Conservation (phyloP, 1,140 invertebrate species). For the Cydia fagiglandana region DNA sequence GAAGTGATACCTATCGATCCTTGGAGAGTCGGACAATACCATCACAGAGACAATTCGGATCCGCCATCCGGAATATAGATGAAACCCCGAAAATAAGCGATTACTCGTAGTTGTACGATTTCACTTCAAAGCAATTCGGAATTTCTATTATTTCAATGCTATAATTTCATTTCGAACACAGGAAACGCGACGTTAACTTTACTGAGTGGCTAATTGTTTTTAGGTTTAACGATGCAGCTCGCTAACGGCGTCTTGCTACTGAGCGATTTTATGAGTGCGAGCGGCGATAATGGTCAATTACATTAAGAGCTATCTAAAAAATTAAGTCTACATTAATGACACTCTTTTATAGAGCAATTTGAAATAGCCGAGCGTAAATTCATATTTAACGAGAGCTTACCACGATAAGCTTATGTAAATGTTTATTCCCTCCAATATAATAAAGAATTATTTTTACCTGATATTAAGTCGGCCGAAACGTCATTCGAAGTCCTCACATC, state of each 20-base stretch:
- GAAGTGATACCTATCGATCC: constrained; percentile 28
- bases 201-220: constrained; percentile 10
- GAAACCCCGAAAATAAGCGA: constrained; percentile 14
- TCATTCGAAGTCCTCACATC: constrained; percentile 12
- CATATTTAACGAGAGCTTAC: constrained; percentile 1
- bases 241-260: constrained; percentile 3
- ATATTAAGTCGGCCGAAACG: not conserved
- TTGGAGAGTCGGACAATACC: not conserved
- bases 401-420: not conserved
- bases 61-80: constrained; percentile 23
- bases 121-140: not conserved
- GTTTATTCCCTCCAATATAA: constrained; percentile 5
- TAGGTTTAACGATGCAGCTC: constrained; percentile 7
- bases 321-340: constrained; percentile 20
- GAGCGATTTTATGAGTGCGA: not conserved
- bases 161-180: not conserved
- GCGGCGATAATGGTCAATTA: constrained; percentile 15
- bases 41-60: not conserved
- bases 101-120: not conserved
- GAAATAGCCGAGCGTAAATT: not conserved
- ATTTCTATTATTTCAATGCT: not conserved
- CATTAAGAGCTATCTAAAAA: constrained; percentile 22
- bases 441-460: not conserved
- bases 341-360: constrained; percentile 12
- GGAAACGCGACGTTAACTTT: constrained; percentile 1